Conservation (phyloP, 2,888 invertebrate genomes). For the Agriopis leucophaearia region DNA sequence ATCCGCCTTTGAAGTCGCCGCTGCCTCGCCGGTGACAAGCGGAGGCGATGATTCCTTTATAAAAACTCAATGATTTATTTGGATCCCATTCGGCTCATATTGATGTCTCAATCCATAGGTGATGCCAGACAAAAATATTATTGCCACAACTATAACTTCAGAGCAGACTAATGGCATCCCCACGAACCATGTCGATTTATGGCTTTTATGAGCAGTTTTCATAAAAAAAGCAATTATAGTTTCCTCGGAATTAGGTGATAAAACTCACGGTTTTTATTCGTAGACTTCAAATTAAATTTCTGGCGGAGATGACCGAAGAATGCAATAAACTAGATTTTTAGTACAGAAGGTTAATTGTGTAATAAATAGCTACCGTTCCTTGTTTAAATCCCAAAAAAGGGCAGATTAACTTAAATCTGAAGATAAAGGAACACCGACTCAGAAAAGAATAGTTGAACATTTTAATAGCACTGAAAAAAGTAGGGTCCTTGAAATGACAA, state of each 20-base stretch:
- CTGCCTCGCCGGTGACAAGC: constrained; percentile 68
- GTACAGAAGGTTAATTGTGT: constrained; percentile 9
- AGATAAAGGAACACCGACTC: constrained; percentile 2
- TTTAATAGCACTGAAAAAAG: not conserved
- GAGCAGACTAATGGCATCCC: constrained; percentile 43
- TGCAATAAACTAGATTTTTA: constrained; percentile 34
- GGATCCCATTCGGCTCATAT: constrained; percentile 57
- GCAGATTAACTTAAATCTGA: not conserved
- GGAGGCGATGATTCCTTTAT: constrained; percentile 82
- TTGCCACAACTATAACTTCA: constrained; percentile 43
- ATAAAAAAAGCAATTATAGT: constrained; percentile 44
- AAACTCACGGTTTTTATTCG: constrained; percentile 44
- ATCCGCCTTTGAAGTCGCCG: constrained; percentile 67
- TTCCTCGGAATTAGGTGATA: constrained; percentile 48
- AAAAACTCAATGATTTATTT: constrained; percentile 84
- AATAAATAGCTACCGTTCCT: constrained; percentile 30
- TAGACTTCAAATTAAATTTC: constrained; percentile 24
- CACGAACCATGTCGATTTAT: constrained; percentile 38
- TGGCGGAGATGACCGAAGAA: constrained; percentile 15
- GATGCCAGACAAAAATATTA: constrained; percentile 37
- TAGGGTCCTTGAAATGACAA: constrained; percentile 7
- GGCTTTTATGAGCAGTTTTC: constrained; percentile 43
- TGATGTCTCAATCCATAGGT: constrained; percentile 53
- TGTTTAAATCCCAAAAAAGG: constrained; percentile 13
- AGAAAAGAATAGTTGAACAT: not conserved